A percentile compares a stretch with the other conserved stretches of the same genome.
These are phyloP conservation scores for Ormyrus pomaceus DNA, from an alignment of 2,888 invertebrate genomes.

Conservation along the genomic window DNA sequence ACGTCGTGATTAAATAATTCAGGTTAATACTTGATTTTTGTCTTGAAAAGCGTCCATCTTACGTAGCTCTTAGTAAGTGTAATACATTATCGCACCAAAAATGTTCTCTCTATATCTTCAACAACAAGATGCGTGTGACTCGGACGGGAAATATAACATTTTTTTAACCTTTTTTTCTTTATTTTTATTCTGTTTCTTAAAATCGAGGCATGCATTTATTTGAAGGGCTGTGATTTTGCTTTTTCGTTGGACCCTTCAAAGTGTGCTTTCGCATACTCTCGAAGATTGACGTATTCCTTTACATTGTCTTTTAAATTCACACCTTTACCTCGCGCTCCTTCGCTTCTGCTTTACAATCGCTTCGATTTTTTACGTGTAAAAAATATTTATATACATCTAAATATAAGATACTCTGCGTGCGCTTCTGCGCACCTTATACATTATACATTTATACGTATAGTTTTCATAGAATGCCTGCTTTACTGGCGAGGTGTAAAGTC, in stretches of 20 bases:
- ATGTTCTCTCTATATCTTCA: constrained; percentile 40
- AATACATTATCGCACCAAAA: constrained; percentile 33
- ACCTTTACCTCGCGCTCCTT: neutral
- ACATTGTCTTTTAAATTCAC: constrained; percentile 3
- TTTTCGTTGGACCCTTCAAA: constrained; percentile 31
- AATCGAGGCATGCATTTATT: constrained; percentile 28
- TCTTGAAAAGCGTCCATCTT: constrained; percentile 35
- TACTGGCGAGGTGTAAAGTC: constrained; percentile 51
- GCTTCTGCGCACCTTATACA: constrained; percentile 36
- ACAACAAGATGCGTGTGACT: constrained; percentile 50
- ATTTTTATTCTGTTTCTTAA: constrained; percentile 13
- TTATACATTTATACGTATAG: constrained; percentile 55
- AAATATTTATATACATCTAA: constrained; percentile 59
- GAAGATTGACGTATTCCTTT: constrained; percentile 5
- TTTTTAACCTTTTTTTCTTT: constrained; percentile 21
- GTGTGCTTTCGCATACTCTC: neutral
- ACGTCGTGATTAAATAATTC: constrained; percentile 24
- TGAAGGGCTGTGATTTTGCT: constrained; percentile 17
- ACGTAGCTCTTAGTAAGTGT: constrained; percentile 17
- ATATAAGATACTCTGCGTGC: constrained; percentile 54
- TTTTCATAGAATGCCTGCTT: constrained; percentile 43
- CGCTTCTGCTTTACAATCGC: constrained; percentile 24
- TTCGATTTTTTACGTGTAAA: constrained; percentile 54
- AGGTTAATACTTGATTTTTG: neutral
- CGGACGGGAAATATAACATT: constrained; percentile 56